Base-by-base conservation (phyloP, 1,140 invertebrate genomes). In the Teleopsis dalmanni region DNA sequence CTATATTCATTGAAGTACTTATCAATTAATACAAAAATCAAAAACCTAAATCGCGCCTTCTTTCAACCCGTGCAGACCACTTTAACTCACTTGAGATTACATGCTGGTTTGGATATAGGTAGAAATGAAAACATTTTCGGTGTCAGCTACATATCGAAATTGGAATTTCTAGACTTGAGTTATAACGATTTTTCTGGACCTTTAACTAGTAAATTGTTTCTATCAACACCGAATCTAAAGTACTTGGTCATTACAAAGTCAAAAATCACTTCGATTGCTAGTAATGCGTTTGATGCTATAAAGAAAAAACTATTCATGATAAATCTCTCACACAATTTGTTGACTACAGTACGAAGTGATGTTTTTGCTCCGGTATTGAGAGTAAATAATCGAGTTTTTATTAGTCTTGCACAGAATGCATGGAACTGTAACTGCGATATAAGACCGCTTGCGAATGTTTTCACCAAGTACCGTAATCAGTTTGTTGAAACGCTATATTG, bases 21-120 rank as follows among this genome's bases (percentile, higher is more conserved):
- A 22, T 56, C 57, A 14, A 57, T 60, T n/a, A 45, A 54, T 6
- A 52, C 49, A 4, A 47, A 48, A 7, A 18, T 57, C 8, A 43
- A 47, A 1, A 34, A 34, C 5, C 27, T 58, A 2, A 50, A 48
- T 22, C 22, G 55, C 10, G 35, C 46, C 13, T 56, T 62, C 14
- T 38, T 62, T 25, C 60, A 62, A 16, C 59, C 60, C 0, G 56
- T 62, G 3, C 60, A 59, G 27, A 19, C 45, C 2, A 62, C 57
- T 1, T 35, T 62, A 2, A 51, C 40, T 6, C 43, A 59, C 11
- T 41, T 62, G 14, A 40, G 38, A 10, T 23, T 62, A 2, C 60
- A 62, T 52, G 48, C 50, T 3, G 43, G 40, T 11, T 40, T 62
- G 6, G 10, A 10, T 5, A 52, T 62, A 7, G 8, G 43, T 3